Conservation (phyloP, 1,140 invertebrate species). For the Bombus waltoni region DNA sequence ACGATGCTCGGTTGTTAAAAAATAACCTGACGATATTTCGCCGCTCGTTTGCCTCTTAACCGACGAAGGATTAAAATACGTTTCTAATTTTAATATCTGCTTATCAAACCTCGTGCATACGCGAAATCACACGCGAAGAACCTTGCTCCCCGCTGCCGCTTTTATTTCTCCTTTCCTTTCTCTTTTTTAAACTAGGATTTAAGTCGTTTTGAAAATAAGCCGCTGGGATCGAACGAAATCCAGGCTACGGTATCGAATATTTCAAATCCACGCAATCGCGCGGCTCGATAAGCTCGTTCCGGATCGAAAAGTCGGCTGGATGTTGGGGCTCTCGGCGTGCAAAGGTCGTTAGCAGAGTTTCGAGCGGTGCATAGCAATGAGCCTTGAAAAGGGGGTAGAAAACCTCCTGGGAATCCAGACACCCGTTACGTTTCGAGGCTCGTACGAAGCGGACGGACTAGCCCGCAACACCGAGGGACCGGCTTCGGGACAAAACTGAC, state of each 20-base stretch:
- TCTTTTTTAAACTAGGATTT: background rate
- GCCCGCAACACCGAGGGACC: slow-evolving; percentile 27
- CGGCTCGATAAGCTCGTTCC: slow-evolving; percentile 51
- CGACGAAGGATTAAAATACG: background rate
- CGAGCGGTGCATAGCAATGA: slow-evolving; percentile 81
- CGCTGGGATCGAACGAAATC: background rate
- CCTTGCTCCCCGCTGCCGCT: no score
- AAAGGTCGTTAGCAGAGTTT: slow-evolving; percentile 79
- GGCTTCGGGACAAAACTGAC: slow-evolving; percentile 70
- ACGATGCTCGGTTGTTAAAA: no score
- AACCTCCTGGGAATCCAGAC: slow-evolving; percentile 80
- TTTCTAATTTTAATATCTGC: no score
- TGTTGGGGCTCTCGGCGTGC: slow-evolving; percentile 63
- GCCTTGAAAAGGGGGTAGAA: slow-evolving; percentile 71
- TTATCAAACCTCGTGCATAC: no score
- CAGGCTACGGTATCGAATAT: slow-evolving; percentile 38
- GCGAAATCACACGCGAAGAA: background rate
- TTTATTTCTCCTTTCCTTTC: background rate
- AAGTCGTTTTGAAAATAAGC: background rate
- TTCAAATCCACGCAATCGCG: slow-evolving; percentile 47
- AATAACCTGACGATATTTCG: background rate
- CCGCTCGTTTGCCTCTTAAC: background rate
- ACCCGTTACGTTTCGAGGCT: slow-evolving; percentile 72
- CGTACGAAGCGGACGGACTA: slow-evolving; percentile 61
- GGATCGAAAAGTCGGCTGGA: slow-evolving; percentile 52